These are phyloP conservation scores for Carlito syrichta DNA, from an alignment of 2,113 vertebrate species.

Conservation along the genomic window DNA sequence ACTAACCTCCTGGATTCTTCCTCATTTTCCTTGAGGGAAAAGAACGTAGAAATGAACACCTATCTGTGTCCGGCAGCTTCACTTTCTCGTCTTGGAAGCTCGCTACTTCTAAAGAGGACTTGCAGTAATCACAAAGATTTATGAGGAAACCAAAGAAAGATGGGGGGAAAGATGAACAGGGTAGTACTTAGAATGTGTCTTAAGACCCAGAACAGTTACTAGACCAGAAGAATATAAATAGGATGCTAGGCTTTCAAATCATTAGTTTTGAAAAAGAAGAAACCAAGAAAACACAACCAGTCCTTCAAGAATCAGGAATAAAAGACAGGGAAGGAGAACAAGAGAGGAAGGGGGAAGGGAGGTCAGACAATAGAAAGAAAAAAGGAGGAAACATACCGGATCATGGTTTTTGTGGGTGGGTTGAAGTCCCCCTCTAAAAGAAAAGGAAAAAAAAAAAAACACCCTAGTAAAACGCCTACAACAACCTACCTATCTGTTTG, in stretches of 20 bases:
- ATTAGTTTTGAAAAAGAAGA: not conserved
- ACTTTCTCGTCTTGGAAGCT: not conserved
- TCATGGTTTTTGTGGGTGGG: not conserved
- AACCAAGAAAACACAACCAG: not conserved
- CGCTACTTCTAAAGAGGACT: not conserved
- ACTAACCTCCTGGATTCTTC: rapidly evolving
- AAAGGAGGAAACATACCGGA: not conserved
- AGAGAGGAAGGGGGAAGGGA: not conserved
- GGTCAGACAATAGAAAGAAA: not conserved
- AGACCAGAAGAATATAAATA: not conserved
- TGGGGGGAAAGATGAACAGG: not conserved
- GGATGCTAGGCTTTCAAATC: not conserved
- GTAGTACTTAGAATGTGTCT: not conserved
- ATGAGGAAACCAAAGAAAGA: not conserved
- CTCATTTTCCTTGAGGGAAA: not conserved
- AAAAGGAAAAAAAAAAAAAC: not conserved
- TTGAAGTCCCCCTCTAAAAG: not conserved
- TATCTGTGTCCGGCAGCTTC: no score
- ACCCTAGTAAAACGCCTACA: not conserved
- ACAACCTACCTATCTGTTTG: not conserved
- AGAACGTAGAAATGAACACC: not conserved
- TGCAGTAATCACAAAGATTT: not conserved
- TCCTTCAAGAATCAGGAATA: not conserved
- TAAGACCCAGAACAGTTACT: not conserved
- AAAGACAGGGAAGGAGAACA: not conserved